Evolutionary conservation across 2,797 vertebrate genomes (phyloP), one percentile per base, ranked within the genome.

Genomic region (Rhadinocentrus ornatus): DNA sequence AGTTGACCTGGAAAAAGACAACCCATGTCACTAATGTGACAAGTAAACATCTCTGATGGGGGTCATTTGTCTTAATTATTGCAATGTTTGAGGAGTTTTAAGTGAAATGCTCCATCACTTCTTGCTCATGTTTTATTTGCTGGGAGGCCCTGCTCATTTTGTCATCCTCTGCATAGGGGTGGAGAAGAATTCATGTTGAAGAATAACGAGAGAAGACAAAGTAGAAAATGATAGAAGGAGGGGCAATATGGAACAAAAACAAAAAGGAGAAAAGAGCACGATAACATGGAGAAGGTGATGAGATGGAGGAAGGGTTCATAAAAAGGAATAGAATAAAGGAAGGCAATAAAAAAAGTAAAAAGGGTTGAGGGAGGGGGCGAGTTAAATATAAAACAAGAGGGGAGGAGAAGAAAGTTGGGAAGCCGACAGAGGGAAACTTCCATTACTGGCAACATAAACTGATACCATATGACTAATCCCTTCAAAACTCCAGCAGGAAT

Each of bases 401-500:
- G 2, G 32, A 56, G 35, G 52, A 66, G 13, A 48, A 27, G n/a
- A 39, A 41, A 58, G 37, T 37, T 31, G 53, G 57, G 61, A 58
- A 39, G 50, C 26, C 41, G 34, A 62, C 50, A 34, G 37, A 77
- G 73, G 56, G 79, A 71, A 73, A 79, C 86, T 90, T 91, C 88
- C 86, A 88, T 89, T 86, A 85, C 85, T 52, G 76, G 72, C 72
- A 70, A 85, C 86, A 88, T 87, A 91, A 91, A 91, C 80, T 82
- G 87, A 89, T 82, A 79, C 85, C 88, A 89, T 61, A 87, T 87
- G 88, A 90, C 77, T 88, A 88, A 90, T 87, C 80, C 75, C 79
- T 80, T 83, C 81, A 80, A 69, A 81, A 79, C 75, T 50, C 71
- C 31, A 85, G 77, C 66, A 72, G 78, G 80, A 80, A 80, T 81